Conservation (phyloP, 2,888 invertebrate genomes). For the Cylindroiulus punctatus region DNA sequence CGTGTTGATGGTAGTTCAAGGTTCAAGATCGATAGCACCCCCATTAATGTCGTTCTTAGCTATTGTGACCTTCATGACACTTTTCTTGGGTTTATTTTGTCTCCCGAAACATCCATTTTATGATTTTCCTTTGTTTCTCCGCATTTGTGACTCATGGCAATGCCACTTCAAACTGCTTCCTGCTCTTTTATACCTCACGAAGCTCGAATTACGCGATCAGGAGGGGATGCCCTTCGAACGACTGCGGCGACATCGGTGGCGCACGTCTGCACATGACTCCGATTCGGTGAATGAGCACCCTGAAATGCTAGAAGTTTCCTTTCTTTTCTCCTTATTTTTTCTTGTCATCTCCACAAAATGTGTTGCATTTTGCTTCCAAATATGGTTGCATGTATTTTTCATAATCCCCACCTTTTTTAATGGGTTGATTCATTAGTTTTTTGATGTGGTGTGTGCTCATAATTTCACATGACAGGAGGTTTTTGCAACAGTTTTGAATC, state of each 20-base stretch:
- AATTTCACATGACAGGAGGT: too few species aligned
- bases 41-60: neutral
- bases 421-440: neutral
- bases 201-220: slow-evolving; percentile 51
- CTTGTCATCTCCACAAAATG: slow-evolving; percentile 25
- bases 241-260: slow-evolving; percentile 34
- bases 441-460: too few species aligned
- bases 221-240: slow-evolving; percentile 42
- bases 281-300: slow-evolving; percentile 47
- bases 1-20: too few species aligned
- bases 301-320: neutral
- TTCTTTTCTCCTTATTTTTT: slow-evolving; percentile 12
- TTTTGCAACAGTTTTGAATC: too few species aligned
- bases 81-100: slow-evolving; percentile 52
- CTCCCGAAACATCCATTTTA: slow-evolving; percentile 55
- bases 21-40: too few species aligned
- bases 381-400: neutral
- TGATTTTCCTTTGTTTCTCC: slow-evolving; percentile 55
- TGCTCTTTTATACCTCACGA: slow-evolving; percentile 43
- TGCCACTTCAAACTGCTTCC: slow-evolving; percentile 7
- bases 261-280: slow-evolving; percentile 31
- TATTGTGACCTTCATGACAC: neutral
- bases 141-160: slow-evolving; percentile 23
- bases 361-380: neutral
- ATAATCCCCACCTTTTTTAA: neutral